Conservation (phyloP, 2,797 vertebrate genomes). For the Toxotes lorentzi region DNA sequence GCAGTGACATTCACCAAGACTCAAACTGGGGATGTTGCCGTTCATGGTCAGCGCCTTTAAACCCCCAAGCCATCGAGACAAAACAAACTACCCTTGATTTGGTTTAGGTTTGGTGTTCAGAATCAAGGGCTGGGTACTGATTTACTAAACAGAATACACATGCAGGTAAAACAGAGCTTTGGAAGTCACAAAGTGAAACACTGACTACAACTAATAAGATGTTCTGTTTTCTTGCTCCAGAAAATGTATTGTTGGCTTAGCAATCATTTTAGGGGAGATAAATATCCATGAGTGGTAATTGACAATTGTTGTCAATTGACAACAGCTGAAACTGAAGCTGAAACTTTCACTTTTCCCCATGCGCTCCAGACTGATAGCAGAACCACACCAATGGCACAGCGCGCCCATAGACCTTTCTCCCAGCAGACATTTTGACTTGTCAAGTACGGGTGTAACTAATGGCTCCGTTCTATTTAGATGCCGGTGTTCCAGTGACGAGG, state of each 20-base stretch:
- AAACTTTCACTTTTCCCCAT: neutral
- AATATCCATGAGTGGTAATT: constrained; percentile 31
- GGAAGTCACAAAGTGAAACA: neutral
- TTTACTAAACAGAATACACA: neutral
- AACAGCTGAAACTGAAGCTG: constrained; percentile 13
- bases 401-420: neutral
- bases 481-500: neutral
- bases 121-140: neutral
- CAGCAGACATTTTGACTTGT: constrained; percentile 13
- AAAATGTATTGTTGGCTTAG: constrained; percentile 14
- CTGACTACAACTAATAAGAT: neutral
- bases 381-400: neutral
- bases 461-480: constrained; percentile 21
- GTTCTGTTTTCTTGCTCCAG: constrained; percentile 18
- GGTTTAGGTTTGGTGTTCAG: neutral
- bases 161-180: neutral
- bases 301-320: constrained; percentile 36
- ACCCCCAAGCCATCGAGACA: neutral
- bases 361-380: neutral
- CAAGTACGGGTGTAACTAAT: constrained; percentile 27
- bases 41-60: neutral
- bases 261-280: constrained; percentile 21
- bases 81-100: neutral
- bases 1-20: neutral
- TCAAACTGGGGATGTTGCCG: neutral